These are phyloP conservation scores for Amazona ochrocephala DNA, from an alignment of 2,797 vertebrate species.

Conservation along the genomic window DNA sequence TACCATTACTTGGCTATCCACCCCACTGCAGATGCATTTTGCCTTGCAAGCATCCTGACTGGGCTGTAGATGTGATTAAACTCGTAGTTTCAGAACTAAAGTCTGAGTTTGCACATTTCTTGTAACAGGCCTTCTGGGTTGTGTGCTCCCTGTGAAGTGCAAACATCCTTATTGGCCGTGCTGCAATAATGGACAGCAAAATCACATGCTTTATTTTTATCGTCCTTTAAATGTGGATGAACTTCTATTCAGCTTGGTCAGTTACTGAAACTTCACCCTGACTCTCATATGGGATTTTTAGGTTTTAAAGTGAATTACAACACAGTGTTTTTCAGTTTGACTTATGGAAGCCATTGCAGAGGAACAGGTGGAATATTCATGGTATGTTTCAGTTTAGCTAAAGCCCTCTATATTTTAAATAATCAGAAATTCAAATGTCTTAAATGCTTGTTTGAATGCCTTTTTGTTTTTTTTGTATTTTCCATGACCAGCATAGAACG, in stretches of 20 bases:
- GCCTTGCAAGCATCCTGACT: neutral
- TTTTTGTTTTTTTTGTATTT: neutral
- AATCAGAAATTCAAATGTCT: neutral
- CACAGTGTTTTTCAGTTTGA: neutral
- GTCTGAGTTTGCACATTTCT: neutral
- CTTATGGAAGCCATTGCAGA: neutral
- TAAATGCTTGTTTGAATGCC: neutral
- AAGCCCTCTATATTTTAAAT: neutral
- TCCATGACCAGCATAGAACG: neutral
- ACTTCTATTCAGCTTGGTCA: neutral
- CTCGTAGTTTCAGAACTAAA: neutral
- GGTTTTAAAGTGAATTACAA: neutral
- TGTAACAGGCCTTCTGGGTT: neutral
- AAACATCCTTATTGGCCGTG: neutral
- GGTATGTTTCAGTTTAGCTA: neutral
- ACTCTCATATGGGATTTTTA: fast-evolving
- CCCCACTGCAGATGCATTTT: neutral
- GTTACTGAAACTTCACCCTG: neutral
- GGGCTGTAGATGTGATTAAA: neutral
- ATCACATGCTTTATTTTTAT: neutral
- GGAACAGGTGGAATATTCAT: neutral
- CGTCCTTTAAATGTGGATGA: neutral
- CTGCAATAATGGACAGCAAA: neutral
- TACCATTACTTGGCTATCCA: neutral
- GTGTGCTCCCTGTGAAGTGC: neutral